phyloP scores from a whole-genome alignment of 2,888 invertebrate genomes.

The Andrena chrysosceles region DNA sequence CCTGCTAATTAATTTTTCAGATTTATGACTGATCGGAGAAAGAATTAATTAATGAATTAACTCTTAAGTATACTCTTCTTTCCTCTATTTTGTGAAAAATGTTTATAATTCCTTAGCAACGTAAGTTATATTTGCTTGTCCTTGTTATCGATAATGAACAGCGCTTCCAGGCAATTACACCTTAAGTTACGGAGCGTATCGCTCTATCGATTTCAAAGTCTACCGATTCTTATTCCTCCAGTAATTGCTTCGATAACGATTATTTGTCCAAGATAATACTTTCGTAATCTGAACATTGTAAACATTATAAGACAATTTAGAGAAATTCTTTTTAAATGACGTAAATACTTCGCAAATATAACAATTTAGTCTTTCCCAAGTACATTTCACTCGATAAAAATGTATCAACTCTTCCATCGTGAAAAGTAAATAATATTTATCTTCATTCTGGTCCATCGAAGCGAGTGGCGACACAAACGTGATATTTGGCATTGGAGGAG shows the following conservation, averaged over 20 bases:
- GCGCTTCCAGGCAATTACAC: slow-evolving; percentile 22
- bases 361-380: too few relatives aligned
- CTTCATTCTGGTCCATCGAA: neutral
- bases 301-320: too few relatives aligned
- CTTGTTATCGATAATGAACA: slow-evolving; percentile 8
- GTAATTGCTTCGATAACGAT: slow-evolving; percentile 7
- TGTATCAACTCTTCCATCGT: neutral
- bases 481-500: neutral
- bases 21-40: neutral
- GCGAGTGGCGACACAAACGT: neutral
- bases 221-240: slow-evolving; percentile 15
- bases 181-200: slow-evolving; percentile 5
- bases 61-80: neutral
- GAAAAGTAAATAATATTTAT: neutral
- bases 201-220: slow-evolving; percentile 35
- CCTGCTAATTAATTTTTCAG: neutral
- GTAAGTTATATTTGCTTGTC: neutral
- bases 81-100: neutral
- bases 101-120: neutral
- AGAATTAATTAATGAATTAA: neutral
- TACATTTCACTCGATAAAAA: neutral
- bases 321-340: too few relatives aligned
- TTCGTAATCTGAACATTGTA: slow-evolving; percentile 6
- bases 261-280: neutral
- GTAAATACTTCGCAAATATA: too few relatives aligned